Percentiles rank a stretch among this genome's conserved stretches.
These are phyloP conservation scores for Drosophila birchii DNA, from an alignment of 2,888 invertebrate genomes.

Conservation along the genomic window DNA sequence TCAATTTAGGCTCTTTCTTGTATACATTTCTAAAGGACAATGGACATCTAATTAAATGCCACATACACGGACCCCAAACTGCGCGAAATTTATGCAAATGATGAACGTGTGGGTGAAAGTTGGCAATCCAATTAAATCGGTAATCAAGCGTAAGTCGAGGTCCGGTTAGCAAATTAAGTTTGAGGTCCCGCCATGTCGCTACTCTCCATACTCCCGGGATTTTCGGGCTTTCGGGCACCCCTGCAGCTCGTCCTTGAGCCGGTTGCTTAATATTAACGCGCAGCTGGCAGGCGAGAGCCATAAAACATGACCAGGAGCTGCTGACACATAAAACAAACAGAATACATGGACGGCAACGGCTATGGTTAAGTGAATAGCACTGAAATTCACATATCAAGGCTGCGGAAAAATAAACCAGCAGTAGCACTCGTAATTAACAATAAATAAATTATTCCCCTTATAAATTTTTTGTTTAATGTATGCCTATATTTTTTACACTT, in stretches of 20 bases:
- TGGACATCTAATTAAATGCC: slow-evolving; percentile 29
- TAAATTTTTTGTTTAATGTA: not conserved
- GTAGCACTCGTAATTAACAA: not conserved
- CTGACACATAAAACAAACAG: slow-evolving; percentile 40
- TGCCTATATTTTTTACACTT: not conserved
- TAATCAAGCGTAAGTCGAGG: slow-evolving; percentile 44
- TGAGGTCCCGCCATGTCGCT: slow-evolving; percentile 5
- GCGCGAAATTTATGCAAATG: slow-evolving; percentile 43
- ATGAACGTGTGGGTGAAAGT: slow-evolving; percentile 36
- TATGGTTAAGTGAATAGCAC: not conserved
- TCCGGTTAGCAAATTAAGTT: slow-evolving; percentile 39
- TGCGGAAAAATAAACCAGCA: not conserved
- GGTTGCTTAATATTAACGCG: slow-evolving; percentile 50
- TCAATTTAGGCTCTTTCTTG: slow-evolving; percentile 1
- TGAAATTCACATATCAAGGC: not conserved
- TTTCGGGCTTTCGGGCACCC: slow-evolving; percentile 11
- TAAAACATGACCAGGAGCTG: slow-evolving; percentile 57
- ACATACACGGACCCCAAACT: slow-evolving; percentile 4
- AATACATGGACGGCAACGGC: slow-evolving; percentile 16
- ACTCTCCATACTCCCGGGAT: slow-evolving; percentile 17
- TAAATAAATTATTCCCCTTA: not conserved
- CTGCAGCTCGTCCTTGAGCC: slow-evolving; percentile 19
- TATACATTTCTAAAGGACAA: slow-evolving; percentile 14
- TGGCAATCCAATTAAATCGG: slow-evolving; percentile 51
- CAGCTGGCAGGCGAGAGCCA: slow-evolving; percentile 51